These are phyloP conservation scores for Sphaerophoria rueppellii DNA, from an alignment of 2,888 invertebrate species.

Conservation along the genomic window DNA sequence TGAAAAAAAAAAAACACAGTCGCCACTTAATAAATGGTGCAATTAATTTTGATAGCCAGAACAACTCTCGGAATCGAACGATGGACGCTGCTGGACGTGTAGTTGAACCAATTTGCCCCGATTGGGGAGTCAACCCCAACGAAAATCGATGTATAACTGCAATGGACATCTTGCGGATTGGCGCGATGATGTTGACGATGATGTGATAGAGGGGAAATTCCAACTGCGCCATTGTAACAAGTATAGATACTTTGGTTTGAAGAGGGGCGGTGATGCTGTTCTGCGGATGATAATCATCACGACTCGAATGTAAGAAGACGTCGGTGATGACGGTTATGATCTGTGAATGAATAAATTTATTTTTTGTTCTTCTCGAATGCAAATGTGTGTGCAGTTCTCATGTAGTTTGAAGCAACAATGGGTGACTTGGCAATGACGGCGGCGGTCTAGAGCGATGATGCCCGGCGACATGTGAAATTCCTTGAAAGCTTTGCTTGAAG, in stretches of 20 bases:
- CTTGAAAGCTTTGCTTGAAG: slow-evolving; percentile 7
- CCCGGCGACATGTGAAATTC: slow-evolving; percentile 55
- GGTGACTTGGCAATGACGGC: slow-evolving; percentile 60
- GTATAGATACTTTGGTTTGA: slow-evolving; percentile 8
- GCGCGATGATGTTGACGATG: neutral
- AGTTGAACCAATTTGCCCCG: slow-evolving; percentile 37
- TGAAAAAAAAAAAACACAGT: slow-evolving; percentile 20
- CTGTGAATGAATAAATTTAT: slow-evolving; percentile 45
- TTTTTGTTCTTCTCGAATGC: slow-evolving; percentile 30
- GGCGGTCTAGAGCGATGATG: neutral
- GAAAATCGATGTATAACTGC: slow-evolving; percentile 26
- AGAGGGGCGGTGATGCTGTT: neutral
- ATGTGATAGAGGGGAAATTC: slow-evolving; percentile 5
- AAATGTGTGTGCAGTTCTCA: slow-evolving; percentile 45
- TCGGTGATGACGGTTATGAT: slow-evolving; percentile 54
- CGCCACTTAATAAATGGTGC: slow-evolving; percentile 60
- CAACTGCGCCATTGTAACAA: slow-evolving; percentile 55
- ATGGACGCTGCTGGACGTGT: slow-evolving; percentile 24
- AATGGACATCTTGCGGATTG: slow-evolving; percentile 49
- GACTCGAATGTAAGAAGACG: slow-evolving; percentile 37
- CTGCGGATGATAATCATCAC: slow-evolving; percentile 17
- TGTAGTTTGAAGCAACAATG: slow-evolving; percentile 43
- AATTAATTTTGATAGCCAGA: slow-evolving; percentile 60
- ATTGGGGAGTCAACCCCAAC: neutral
- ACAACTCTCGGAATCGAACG: slow-evolving; percentile 20